phyloP scores from a whole-genome alignment of 2,113 vertebrate genomes.

The Platycercus adscitus region DNA sequence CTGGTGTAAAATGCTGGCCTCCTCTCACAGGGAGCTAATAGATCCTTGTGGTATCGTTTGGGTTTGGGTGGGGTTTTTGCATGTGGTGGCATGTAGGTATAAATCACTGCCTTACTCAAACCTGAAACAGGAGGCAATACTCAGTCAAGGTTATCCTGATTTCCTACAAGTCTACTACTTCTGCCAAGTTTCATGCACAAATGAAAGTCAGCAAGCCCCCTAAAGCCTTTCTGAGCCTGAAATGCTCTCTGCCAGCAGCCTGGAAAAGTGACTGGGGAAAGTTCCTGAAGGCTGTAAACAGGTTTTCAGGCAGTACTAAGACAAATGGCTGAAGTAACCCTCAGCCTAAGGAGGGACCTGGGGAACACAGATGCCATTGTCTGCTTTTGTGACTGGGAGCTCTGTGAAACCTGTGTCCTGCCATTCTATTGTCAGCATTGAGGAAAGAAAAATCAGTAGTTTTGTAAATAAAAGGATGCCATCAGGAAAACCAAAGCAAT shows the following conservation, averaged over 20 bases:
- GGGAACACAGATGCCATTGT: accelerated
- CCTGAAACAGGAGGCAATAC: neutral
- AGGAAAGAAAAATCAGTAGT: neutral
- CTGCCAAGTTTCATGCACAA: neutral
- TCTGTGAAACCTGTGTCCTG: neutral
- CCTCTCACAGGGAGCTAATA: neutral
- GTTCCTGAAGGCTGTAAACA: neutral
- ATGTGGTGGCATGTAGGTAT: neutral
- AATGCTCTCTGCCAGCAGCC: neutral
- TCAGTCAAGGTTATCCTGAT: neutral
- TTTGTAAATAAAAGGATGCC: neutral
- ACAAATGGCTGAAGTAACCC: neutral
- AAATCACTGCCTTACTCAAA: neutral
- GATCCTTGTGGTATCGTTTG: neutral
- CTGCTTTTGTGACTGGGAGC: neutral
- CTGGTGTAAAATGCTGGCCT: neutral
- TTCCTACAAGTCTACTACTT: neutral
- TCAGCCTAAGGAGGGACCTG: neutral
- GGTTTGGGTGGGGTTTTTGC: neutral
- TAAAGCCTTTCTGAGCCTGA: neutral
- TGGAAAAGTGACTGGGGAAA: neutral
- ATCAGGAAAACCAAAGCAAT: neutral
- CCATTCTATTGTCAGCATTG: neutral
- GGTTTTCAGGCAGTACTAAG: neutral
- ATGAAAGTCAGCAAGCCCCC: neutral